phyloP scores from a whole-genome alignment of 2,113 vertebrate genomes.

The Gymnocephalus cernua region DNA sequence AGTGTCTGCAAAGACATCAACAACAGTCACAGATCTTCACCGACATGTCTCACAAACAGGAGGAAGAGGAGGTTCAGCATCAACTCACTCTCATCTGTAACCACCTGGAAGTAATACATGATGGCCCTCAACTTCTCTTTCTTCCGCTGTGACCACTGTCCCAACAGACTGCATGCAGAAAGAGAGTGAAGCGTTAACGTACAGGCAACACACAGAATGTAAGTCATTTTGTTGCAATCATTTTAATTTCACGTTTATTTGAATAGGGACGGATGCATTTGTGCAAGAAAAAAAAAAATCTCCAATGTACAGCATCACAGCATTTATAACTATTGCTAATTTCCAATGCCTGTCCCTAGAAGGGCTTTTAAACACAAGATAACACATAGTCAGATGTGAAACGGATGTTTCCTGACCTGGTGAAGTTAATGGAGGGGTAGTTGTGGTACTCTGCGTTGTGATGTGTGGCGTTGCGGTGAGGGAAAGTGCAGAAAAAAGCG shows the following conservation, averaged over 20 bases:
- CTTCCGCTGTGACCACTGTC: conserved; percentile 9
- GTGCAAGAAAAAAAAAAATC: too few relatives aligned
- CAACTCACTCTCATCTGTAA: conserved; percentile 63
- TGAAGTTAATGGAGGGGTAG: conserved; percentile 84
- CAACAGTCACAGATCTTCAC: not conserved
- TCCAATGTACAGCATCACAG: too few relatives aligned
- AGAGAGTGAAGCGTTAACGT: not conserved
- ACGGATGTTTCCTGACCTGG: conserved; percentile 61
- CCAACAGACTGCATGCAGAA: conserved; percentile 74
- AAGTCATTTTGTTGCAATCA: too few relatives aligned
- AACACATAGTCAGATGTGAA: not conserved
- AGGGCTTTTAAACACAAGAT: too few relatives aligned
- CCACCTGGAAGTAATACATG: conserved; percentile 80
- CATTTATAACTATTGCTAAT: too few relatives aligned
- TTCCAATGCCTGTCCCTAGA: too few relatives aligned
- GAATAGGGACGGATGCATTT: too few relatives aligned
- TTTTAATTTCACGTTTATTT: too few relatives aligned
- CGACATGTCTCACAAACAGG: not conserved
- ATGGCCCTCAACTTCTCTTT: conserved; percentile 79
- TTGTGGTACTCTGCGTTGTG: conserved; percentile 65
- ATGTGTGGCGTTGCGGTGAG: conserved; percentile 71
- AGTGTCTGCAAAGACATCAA: conserved; percentile 34
- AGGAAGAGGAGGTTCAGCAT: not conserved
- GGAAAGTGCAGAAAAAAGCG: conserved; percentile 85
- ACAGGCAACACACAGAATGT: too few relatives aligned